These are phyloP conservation scores for Petrocephalus schoutedeni DNA, from an alignment of 2,797 vertebrate species.

Conservation along the genomic window DNA sequence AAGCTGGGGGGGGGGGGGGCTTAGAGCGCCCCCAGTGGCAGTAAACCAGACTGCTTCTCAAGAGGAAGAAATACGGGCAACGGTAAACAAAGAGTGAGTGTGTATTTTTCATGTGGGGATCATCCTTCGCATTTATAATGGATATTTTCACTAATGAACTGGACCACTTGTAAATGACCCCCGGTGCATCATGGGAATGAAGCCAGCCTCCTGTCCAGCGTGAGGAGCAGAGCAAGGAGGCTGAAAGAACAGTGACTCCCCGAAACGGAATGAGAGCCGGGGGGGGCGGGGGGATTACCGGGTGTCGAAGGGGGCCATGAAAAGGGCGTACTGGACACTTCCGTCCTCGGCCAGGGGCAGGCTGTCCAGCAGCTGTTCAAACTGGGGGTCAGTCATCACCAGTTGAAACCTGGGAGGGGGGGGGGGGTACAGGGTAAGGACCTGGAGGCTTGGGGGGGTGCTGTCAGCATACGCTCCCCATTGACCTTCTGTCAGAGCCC, in stretches of 20 bases:
- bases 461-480: conserved; percentile 83
- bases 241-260: background rate
- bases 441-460: conserved; percentile 55
- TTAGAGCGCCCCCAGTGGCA: background rate
- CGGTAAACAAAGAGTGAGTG: no score
- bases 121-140: background rate
- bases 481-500: conserved; percentile 79
- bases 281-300: conserved; percentile 26
- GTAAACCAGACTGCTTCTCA: background rate
- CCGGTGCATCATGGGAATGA: background rate
- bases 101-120: background rate
- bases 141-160: background rate
- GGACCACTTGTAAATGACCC: background rate
- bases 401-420: conserved; percentile 59
- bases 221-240: background rate
- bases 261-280: background rate
- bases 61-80: background rate
- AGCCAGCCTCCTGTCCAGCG: background rate
- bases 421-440: conserved; percentile 54
- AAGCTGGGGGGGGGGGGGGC: background rate
- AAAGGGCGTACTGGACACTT: conserved; percentile 61
- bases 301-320: conserved; percentile 53
- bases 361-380: conserved; percentile 79
- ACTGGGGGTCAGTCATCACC: conserved; percentile 78
- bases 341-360: conserved; percentile 66